Evolutionary conservation across 2,113 vertebrate genomes (phyloP).

Genomic region (Irena cyanogastra): DNA sequence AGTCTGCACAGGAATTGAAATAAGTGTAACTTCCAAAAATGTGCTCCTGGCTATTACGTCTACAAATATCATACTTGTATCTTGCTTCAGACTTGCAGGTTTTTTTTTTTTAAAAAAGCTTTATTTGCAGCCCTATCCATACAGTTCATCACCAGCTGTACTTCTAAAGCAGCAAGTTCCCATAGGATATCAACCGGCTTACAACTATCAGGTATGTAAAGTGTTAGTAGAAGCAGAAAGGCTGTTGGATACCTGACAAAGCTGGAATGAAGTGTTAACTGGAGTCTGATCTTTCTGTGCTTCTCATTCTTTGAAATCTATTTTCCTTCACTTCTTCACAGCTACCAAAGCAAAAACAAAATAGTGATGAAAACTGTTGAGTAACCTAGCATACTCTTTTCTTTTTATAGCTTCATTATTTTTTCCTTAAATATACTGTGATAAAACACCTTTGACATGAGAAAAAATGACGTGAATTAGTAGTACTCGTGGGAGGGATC

Average conservation of each 20-base stretch:
- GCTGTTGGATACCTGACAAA: neutral
- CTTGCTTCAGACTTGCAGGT: neutral
- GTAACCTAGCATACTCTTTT: neutral
- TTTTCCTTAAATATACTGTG: neutral
- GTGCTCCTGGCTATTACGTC: neutral
- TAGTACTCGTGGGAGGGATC: neutral
- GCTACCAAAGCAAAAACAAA: neutral
- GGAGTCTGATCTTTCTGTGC: neutral
- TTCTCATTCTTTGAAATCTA: neutral
- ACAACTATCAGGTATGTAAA: constrained; percentile 82
- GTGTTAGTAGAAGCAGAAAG: neutral
- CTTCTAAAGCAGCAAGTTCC: constrained; percentile 82
- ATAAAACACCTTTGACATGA: neutral
- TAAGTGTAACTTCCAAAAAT: neutral
- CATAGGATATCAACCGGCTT: constrained; percentile 81
- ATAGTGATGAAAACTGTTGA: neutral
- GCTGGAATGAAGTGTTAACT: neutral
- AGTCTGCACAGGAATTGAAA: neutral
- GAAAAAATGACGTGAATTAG: neutral
- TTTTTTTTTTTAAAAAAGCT: neutral
- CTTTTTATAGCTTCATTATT: neutral
- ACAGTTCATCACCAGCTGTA: constrained; percentile 74
- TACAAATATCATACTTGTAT: neutral
- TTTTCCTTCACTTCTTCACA: neutral
- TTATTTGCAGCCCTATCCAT: constrained; percentile 79